phyloP scores from a whole-genome alignment of 2,113 vertebrate genomes.

The Pluvialis apricaria region DNA sequence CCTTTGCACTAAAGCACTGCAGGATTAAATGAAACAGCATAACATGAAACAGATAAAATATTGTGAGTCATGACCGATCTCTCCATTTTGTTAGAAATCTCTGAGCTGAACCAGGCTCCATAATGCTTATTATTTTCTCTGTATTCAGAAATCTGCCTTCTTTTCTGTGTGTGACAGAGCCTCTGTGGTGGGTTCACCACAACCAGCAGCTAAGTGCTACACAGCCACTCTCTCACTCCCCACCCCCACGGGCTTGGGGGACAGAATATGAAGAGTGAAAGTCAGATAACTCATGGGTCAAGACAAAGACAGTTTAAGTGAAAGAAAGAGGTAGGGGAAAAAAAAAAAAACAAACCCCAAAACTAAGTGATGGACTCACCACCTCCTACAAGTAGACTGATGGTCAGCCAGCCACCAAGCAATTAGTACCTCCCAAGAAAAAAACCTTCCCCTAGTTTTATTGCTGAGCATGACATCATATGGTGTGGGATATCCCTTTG shows the following conservation, averaged over 20 bases:
- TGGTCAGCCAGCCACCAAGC: background rate
- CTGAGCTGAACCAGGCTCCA: background rate
- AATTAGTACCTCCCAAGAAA: background rate
- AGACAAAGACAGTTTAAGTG: background rate
- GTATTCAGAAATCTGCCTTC: background rate
- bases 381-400: background rate
- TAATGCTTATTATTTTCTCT: background rate
- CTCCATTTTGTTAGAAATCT: background rate
- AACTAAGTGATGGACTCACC: background rate
- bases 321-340: background rate
- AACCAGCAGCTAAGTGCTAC: background rate
- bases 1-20: background rate
- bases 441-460: background rate
- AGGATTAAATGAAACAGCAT: background rate
- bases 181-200: too few species aligned
- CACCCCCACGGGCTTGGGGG: accelerated
- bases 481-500: background rate
- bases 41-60: background rate
- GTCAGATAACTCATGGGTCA: background rate
- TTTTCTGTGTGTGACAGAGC: background rate
- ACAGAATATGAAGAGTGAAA: background rate
- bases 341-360: accelerated
- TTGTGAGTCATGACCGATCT: background rate
- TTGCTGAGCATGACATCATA: background rate
- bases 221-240: background rate